phyloP scores from a whole-genome alignment of 2,888 invertebrate species.

The Digitonthophagus gazella region DNA sequence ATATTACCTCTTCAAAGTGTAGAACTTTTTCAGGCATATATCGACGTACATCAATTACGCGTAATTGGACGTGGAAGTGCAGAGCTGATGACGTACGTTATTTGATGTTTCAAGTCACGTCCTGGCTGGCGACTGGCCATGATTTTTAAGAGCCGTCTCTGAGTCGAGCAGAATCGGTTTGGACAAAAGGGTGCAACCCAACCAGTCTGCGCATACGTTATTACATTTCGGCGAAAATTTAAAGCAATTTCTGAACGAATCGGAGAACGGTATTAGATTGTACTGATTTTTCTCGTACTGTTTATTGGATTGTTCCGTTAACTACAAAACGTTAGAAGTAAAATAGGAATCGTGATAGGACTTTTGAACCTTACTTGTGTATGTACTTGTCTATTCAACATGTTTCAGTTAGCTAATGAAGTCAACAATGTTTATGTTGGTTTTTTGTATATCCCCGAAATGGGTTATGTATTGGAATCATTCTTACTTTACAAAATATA shows the following conservation, averaged over 20 bases:
- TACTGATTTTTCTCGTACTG: neutral
- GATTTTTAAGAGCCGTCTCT: slow-evolving; percentile 23
- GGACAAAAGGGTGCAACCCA: neutral
- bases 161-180: neutral
- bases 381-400: no score
- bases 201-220: neutral
- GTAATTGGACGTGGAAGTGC: slow-evolving; percentile 22
- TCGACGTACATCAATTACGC: slow-evolving; percentile 23
- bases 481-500: no score
- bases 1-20: no score
- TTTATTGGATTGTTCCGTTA: neutral
- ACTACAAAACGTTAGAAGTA: neutral
- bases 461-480: no score
- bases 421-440: no score
- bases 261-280: neutral
- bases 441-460: no score
- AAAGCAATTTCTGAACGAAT: neutral
- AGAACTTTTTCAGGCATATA: slow-evolving; percentile 21
- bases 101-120: slow-evolving; percentile 22
- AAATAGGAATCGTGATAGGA: neutral
- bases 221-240: neutral
- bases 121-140: slow-evolving; percentile 17
- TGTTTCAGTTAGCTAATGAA: no score
- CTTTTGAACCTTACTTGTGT: no score
- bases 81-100: slow-evolving; percentile 17